These are phyloP conservation scores for Odontamblyopus rebecca DNA, from an alignment of 2,797 vertebrate species.

Conservation along the genomic window DNA sequence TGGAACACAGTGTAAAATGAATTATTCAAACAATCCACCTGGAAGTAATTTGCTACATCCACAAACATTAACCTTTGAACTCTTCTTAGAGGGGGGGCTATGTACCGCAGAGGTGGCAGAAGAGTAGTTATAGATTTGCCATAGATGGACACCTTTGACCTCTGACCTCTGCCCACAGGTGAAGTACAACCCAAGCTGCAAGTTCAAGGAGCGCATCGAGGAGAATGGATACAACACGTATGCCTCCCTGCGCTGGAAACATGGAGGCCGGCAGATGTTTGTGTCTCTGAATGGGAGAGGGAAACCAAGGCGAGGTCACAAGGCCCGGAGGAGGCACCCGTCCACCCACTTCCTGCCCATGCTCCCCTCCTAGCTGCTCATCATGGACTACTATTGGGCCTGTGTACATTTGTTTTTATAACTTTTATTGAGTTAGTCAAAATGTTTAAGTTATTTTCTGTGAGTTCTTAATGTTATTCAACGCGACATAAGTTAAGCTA, in stretches of 20 bases:
- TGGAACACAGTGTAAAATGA: not conserved
- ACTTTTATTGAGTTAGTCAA: slow-evolving; percentile 65
- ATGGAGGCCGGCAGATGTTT: slow-evolving; percentile 88
- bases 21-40: slow-evolving; percentile 21
- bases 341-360: slow-evolving; percentile 94
- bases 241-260: slow-evolving; percentile 86
- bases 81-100: slow-evolving; percentile 20
- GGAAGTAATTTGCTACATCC: slow-evolving; percentile 29
- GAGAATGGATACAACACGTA: slow-evolving; percentile 97
- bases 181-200: slow-evolving; percentile 88
- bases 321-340: slow-evolving; percentile 83
- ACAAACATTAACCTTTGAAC: slow-evolving; percentile 35
- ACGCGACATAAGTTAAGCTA: slow-evolving; percentile 52
- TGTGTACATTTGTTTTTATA: slow-evolving; percentile 73
- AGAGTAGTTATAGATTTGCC: slow-evolving; percentile 16
- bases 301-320: slow-evolving; percentile 79
- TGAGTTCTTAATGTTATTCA: slow-evolving; percentile 59
- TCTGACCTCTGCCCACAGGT: slow-evolving; percentile 69
- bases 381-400: slow-evolving; percentile 42
- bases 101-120: slow-evolving; percentile 18
- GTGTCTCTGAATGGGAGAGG: slow-evolving; percentile 86
- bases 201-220: slow-evolving; percentile 91
- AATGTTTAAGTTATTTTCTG: slow-evolving; percentile 77
- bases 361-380: slow-evolving; percentile 78
- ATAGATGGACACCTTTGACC: slow-evolving; percentile 10